Base-by-base conservation (phyloP, 2,797 vertebrate species). In the Poecilia picta region DNA sequence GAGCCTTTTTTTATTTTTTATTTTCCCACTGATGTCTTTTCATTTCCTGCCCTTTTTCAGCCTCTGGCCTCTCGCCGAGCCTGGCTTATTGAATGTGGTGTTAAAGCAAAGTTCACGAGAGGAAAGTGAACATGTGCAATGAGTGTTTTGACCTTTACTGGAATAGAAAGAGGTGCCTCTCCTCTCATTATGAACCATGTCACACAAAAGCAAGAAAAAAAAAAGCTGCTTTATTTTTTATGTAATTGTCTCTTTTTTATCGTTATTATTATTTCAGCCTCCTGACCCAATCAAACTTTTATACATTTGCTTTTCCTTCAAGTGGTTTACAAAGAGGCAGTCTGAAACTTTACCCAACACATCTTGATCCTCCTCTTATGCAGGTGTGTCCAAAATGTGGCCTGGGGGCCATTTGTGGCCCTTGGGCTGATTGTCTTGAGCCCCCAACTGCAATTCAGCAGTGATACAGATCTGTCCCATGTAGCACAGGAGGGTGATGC, bases 131-230 rank as follows among this genome's bases (percentile, higher is more conserved):
- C 49, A 55, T 25, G 20, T 74, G 33, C n/a, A 45, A 80, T 87
- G 84, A 83, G 85, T 82, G 72, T 49, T 83, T 47, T 94, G 90
- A 93, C 92, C 91, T 88, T 94, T 90, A 74, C 75, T 72, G 76
- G 13, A 83, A 75, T 72, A 45, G 62, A 68, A 47, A 81, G 31
- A 73, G 51, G 72, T 45, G 80, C 47, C 15, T 72, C 31, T 85
- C n/a, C 33, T 45, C 3, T 73, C 16, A n/a, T 57, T 45, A 6
- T 25, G n/a, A 43, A 70, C 31, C 0, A 23, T 36, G 77, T 72
- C 62, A 72, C 57, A 47, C 8, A 2, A 59, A 71, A 36, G 72
- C 28, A 45, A 68, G 3, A n/a, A 68, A 33, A 18, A 53, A 33
- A 33, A 45, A 39, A 7, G 23, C 39, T 10, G 33, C 10, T 55